A percentile compares a stretch with the other conserved stretches of the same genome.
phyloP scores from a whole-genome alignment of 2,888 invertebrate genomes.

The Epirrhoe alternata region DNA sequence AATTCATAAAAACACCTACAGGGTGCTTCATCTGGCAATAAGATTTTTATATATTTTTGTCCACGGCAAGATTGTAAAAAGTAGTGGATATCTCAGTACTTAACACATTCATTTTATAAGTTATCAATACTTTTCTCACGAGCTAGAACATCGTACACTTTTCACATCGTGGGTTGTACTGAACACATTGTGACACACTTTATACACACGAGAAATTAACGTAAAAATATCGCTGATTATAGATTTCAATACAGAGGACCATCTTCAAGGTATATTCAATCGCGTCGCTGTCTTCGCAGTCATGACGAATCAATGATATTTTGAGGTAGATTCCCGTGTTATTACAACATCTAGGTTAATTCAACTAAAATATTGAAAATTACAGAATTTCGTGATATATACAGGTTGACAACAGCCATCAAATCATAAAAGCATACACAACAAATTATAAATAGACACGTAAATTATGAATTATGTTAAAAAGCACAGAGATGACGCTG shows the following conservation, averaged over 20 bases:
- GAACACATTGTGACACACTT: too few relatives aligned
- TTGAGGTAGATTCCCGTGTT: too few relatives aligned
- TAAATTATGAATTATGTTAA: conserved; percentile 17
- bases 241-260: too few relatives aligned
- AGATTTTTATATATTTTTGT: too few relatives aligned
- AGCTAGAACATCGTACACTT: not conserved
- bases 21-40: too few relatives aligned
- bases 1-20: not conserved
- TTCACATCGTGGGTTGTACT: too few relatives aligned
- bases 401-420: conserved; percentile 6
- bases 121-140: not conserved
- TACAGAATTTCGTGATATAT: not conserved
- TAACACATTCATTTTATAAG: not conserved
- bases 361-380: not conserved
- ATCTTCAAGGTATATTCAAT: too few relatives aligned
- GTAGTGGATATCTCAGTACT: not conserved
- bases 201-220: too few relatives aligned
- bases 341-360: not conserved
- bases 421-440: not conserved
- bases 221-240: too few relatives aligned
- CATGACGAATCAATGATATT: too few relatives aligned
- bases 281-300: too few relatives aligned
- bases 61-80: not conserved
- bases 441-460: conserved; percentile 7
- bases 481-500: conserved; percentile 11